Evolutionary conservation across 2,113 vertebrate genomes (phyloP).

Genomic region (Bujurquina vittata): DNA sequence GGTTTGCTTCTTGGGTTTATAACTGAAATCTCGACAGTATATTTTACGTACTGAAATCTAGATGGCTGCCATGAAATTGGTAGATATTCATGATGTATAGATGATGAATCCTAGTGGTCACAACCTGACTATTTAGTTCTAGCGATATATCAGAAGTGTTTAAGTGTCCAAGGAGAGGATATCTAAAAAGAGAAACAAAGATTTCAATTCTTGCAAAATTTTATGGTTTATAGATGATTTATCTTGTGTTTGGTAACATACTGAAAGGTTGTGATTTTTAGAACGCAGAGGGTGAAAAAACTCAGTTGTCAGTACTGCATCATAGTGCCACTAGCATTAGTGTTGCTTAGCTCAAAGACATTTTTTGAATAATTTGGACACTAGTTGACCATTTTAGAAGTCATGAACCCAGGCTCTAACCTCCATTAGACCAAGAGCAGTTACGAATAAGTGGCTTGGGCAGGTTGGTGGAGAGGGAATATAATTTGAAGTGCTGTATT

Average conservation of each 20-base stretch:
- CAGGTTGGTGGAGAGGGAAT: conserved; percentile 33
- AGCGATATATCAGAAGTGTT: too few species aligned
- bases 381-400: not conserved
- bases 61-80: too few species aligned
- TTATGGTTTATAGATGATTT: too few species aligned
- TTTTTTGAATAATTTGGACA: not conserved
- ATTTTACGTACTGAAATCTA: not conserved
- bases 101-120: too few species aligned
- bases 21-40: not conserved
- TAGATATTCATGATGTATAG: too few species aligned
- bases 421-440: conserved; percentile 19
- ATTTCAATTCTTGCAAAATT: too few species aligned
- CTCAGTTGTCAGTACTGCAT: not conserved
- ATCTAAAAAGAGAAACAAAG: too few species aligned
- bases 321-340: not conserved
- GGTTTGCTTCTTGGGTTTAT: too few species aligned
- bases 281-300: not conserved
- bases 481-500: conserved; percentile 49
- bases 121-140: too few species aligned
- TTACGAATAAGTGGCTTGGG: conserved; percentile 15
- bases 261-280: too few species aligned
- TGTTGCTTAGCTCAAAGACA: not conserved
- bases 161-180: too few species aligned
- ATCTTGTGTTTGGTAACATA: too few species aligned
- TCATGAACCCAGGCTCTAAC: not conserved